Conservation (phyloP, 1,140 invertebrate genomes). For the Metaphire vulgaris region DNA sequence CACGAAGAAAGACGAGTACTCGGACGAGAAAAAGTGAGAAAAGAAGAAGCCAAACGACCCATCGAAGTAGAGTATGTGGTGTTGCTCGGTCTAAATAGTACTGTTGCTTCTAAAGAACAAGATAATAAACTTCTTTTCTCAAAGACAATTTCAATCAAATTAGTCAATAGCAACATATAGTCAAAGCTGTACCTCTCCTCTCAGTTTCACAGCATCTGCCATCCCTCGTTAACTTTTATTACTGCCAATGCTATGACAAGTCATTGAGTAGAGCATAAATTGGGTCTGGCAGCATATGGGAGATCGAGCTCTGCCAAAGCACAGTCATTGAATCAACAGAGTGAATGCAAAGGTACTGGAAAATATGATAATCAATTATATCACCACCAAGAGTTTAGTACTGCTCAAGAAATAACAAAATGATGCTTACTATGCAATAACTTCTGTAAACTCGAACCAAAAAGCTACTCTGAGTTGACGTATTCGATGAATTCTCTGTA, state of each 20-base stretch:
- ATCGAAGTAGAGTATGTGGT: slow-evolving; percentile 55
- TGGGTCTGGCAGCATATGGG: too few species aligned
- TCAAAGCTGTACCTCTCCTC: background rate
- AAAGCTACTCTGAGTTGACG: background rate
- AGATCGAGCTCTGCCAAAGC: too few species aligned
- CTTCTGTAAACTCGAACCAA: background rate
- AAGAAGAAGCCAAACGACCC: slow-evolving; percentile 53
- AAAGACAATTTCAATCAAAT: background rate
- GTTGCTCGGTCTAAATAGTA: slow-evolving; percentile 57
- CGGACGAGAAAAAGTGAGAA: slow-evolving; percentile 46
- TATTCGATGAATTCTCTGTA: background rate
- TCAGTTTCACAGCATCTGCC: background rate
- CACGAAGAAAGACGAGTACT: slow-evolving; percentile 35
- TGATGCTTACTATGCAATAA: background rate
- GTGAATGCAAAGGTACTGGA: too few species aligned
- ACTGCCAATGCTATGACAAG: background rate
- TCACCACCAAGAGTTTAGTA: background rate
- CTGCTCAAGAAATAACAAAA: too few species aligned
- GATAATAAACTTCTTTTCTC: background rate
- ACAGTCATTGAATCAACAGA: too few species aligned
- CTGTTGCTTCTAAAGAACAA: slow-evolving; percentile 53
- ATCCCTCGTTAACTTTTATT: background rate
- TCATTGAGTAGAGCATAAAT: background rate
- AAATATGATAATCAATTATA: background rate
- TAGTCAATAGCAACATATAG: background rate